Evolutionary conservation across 2,113 vertebrate species (phyloP), one percentile per base, ranked within the genome.

Genomic region (Micromys minutus): DNA sequence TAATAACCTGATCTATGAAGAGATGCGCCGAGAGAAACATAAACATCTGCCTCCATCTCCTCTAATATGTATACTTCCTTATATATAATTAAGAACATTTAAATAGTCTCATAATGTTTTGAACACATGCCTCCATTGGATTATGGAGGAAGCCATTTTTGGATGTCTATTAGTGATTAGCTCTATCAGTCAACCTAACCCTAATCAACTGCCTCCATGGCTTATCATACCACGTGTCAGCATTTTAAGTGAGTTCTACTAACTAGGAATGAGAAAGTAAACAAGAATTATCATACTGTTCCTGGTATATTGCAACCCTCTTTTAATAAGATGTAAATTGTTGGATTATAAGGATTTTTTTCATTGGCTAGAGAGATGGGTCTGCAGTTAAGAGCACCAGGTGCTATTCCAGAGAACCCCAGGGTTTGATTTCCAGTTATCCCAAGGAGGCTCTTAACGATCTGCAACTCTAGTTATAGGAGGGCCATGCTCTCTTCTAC

Each of bases 181-280:
- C 29, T 12, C 22, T 63, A 50, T 36, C 39, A 26, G 3, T 47
- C 83, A 59, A 3, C 45, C 45, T 65, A 89, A 52, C 36, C 45
- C 8, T 89, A 72, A 63, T 31, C 34, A 92, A 61, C 29, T 89
- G 16, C 65, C 31, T 94, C 29, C 71, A 77, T 21, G 69, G 69
- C 3, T 83, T 67, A 85, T 21, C 10, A 45, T 61, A 57, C 21
- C 79, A 72, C 31, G 39, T 75, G 7, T 50, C 29, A 91, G 26
- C 21, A 85, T 61, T 95, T 89, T 94, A 81, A 88, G 26, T 90
- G 83, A 34, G 36, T 80, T 39, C 19, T 71, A 52, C n/a, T 45
- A 57, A 65, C 26, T 71, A 71, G 42, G 42, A 42, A 16, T 74
- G 36, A 47, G 77, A 63, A 3, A 63, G 5, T 52, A 61, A 86